Evolutionary conservation across 2,113 vertebrate genomes (phyloP).

Genomic region (Campylomormyrus numenius): DNA sequence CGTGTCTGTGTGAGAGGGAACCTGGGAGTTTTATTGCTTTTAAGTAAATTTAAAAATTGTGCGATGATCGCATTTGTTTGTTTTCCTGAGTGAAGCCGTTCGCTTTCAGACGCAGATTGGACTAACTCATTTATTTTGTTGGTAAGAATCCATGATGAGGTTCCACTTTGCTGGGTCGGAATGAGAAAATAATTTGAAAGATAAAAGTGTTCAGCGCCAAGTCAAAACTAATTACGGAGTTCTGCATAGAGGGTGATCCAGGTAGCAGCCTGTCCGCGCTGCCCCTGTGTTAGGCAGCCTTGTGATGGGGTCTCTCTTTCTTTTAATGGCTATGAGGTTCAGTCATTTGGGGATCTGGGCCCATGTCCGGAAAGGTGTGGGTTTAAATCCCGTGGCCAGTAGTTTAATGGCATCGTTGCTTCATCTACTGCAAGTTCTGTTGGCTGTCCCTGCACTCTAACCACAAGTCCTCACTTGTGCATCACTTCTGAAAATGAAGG

Average conservation of each 20-base stretch:
- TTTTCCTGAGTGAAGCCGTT: conserved; percentile 14
- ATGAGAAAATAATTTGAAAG: conserved; percentile 36
- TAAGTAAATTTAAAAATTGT: background rate
- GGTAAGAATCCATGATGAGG: conserved; percentile 37
- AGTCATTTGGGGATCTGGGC: background rate
- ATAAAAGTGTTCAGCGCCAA: conserved; percentile 31
- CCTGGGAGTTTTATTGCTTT: background rate
- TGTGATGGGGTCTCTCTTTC: background rate
- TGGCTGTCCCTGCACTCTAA: background rate
- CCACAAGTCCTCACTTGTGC: background rate
- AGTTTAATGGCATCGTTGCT: background rate
- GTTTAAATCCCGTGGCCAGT: background rate
- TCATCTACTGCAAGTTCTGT: background rate
- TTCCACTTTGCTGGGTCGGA: conserved; percentile 38
- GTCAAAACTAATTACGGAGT: conserved; percentile 37
- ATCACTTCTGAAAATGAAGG: background rate
- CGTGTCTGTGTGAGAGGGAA: background rate
- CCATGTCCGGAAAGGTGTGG: background rate
- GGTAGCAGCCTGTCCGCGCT: background rate
- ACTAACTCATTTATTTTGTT: conserved; percentile 38
- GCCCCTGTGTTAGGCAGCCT: background rate
- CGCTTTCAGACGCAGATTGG: conserved; percentile 25
- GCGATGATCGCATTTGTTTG: background rate
- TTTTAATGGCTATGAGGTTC: background rate
- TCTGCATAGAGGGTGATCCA: background rate